Base-by-base conservation (phyloP, 1,140 invertebrate genomes). In the Dufourea novaeangliae region DNA sequence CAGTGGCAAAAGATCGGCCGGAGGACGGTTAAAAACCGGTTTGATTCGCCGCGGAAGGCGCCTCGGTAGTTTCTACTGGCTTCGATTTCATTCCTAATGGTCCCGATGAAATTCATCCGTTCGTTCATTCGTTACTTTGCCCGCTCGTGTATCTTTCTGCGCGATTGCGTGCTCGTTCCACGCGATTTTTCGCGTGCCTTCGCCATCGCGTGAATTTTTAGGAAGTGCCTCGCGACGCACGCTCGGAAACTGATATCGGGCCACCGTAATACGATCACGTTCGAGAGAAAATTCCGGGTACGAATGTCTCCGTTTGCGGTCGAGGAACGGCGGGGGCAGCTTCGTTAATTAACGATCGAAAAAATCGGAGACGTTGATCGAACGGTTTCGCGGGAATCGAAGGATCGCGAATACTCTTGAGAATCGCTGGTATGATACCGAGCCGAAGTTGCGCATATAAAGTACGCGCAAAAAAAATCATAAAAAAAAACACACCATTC, bases 61-160 rank as follows among this genome's bases (percentile, higher is more conserved):
- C 82, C 82, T 85, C 83, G 66, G 85, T 87, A 85, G 80, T 86
- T 84, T 87, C 78, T 78, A 73, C 83, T 83, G 74, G 79, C 76
- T 86, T 88, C 82, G 83, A 88, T 88, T 88, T 88, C 86, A 71
- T 77, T 86, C 82, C 87, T 87, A 88, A 88, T 88, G 80, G 80
- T 59, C 63, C 80, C 80, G 80, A 83, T 87, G 87, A 88, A 88
- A 88, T 86, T 88, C 86, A 88, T 88, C 82, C 82, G 69, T 8
- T 46, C 32, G 44, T 46, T 39, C 46, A 54, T 46, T 10, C 44
- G 2, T 20, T n/a, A 4, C 44, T 10, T 41, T 41, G 44, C 27
- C 14, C 27, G 29, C 8, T 6, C 14, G 6, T 50, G 34, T 82
- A 63, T 78, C 37, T 71, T 52, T 71, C 67, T 34, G 52, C 34